Conservation (phyloP, 2,113 vertebrate species). For the Chaetura pelagica region DNA sequence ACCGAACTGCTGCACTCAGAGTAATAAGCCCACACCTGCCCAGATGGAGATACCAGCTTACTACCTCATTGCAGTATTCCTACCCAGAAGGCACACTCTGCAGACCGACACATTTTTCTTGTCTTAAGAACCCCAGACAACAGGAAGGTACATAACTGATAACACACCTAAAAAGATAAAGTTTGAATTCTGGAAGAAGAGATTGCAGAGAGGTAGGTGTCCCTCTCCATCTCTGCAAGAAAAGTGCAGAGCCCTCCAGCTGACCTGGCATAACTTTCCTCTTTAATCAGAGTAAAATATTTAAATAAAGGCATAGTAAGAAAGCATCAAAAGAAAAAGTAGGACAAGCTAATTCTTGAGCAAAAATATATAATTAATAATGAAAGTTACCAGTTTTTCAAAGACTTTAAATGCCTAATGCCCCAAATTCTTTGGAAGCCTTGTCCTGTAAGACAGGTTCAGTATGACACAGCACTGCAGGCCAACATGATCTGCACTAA, state of each 20-base stretch:
- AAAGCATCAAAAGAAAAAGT: background rate
- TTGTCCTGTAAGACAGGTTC: background rate
- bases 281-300: background rate
- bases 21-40: background rate
- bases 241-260: background rate
- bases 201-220: background rate
- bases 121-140: background rate
- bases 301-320: background rate
- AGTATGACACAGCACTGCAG: conserved; percentile 20
- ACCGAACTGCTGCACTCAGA: background rate
- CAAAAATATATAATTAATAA: background rate
- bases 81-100: background rate
- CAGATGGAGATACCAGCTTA: background rate
- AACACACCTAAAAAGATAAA: background rate
- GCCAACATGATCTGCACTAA: background rate
- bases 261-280: background rate
- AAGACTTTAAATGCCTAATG: conserved; percentile 13
- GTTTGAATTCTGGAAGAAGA: background rate
- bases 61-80: background rate
- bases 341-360: background rate
- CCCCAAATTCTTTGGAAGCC: conserved; percentile 15
- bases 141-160: background rate
- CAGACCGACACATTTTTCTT: background rate
- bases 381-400: background rate
- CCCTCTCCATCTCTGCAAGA: background rate